These are phyloP conservation scores for Halichoeres trimaculatus DNA, from an alignment of 2,113 vertebrate species.

Conservation along the genomic window DNA sequence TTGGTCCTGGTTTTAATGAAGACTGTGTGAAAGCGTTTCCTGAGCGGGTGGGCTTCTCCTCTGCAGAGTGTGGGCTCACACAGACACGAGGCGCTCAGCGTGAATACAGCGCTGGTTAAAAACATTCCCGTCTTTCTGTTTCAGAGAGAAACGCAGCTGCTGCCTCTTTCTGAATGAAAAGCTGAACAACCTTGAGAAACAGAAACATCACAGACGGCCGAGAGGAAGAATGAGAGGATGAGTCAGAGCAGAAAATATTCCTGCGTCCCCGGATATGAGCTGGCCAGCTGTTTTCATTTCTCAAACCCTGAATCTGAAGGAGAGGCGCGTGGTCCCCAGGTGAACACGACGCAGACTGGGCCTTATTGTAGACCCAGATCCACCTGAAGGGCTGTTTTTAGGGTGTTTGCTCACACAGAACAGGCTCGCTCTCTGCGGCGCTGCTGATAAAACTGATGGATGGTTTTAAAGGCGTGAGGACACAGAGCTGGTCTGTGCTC, in stretches of 20 bases:
- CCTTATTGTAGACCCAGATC: conserved; percentile 11
- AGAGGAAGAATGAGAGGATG: conserved; percentile 11
- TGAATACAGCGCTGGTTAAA: background rate
- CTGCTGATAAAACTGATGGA: conserved; percentile 25
- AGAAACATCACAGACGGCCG: background rate
- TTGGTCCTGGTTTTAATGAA: background rate
- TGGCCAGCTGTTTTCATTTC: background rate
- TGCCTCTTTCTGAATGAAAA: background rate
- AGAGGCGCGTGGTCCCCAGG: background rate
- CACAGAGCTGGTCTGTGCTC: conserved; percentile 45
- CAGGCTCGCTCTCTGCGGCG: background rate
- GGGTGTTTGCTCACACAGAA: conserved; percentile 6
- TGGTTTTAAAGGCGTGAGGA: conserved; percentile 25
- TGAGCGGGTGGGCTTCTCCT: background rate
- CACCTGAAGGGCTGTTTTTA: background rate
- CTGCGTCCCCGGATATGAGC: conserved; percentile 10
- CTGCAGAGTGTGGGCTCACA: background rate
- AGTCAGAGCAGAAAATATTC: background rate
- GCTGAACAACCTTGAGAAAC: conserved; percentile 11
- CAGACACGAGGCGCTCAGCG: background rate
- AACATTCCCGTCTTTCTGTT: background rate
- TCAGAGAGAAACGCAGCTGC: background rate
- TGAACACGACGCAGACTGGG: conserved; percentile 20
- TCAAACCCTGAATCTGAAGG: background rate
- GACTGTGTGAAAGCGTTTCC: conserved; percentile 25